Evolutionary conservation across 2,888 invertebrate genomes (phyloP).

Genomic region (Drosophila cognata): DNA sequence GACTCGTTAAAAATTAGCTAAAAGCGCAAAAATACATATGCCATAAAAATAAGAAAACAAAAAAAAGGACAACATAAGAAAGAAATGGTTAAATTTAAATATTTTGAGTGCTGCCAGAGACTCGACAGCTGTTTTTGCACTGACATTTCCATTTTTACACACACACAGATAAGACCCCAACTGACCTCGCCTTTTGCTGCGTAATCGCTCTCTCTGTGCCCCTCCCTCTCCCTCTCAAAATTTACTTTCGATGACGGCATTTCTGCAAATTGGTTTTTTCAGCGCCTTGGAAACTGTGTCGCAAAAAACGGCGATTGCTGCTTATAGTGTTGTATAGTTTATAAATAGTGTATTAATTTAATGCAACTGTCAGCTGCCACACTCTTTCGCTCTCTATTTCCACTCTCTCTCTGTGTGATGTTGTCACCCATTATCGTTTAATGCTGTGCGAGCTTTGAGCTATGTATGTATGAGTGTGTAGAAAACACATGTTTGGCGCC

Average conservation of each 20-base stretch:
- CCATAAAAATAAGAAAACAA: conserved; percentile 4
- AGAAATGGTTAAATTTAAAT: conserved; percentile 55
- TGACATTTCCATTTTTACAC: conserved; percentile 12
- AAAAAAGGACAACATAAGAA: conserved; percentile 2
- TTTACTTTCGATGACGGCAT: conserved; percentile 71
- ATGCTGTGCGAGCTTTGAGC: conserved; percentile 7
- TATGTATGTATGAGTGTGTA: conserved; percentile 44
- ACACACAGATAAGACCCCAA: conserved; percentile 24
- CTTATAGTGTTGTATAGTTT: conserved; percentile 10
- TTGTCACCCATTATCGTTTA: conserved; percentile 58
- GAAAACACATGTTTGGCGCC: conserved; percentile 77
- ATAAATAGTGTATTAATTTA: conserved; percentile 47
- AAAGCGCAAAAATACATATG: conserved; percentile 54
- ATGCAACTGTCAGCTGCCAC: conserved; percentile 25
- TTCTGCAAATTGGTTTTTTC: conserved; percentile 22
- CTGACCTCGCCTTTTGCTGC: conserved; percentile 62
- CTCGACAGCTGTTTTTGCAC: conserved; percentile 54
- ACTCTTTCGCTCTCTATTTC: conserved; percentile 24
- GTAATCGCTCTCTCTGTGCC: conserved; percentile 19
- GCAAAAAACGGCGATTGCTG: conserved; percentile 18
- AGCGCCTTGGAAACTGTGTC: conserved; percentile 21
- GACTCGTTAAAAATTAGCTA: conserved; percentile 48
- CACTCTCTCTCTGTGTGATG: conserved; percentile 35
- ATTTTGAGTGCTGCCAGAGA: conserved; percentile 27
- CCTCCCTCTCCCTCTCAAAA: conserved; percentile 1